phyloP scores from a whole-genome alignment of 1,140 invertebrate genomes.

The Nasonia giraulti region DNA sequence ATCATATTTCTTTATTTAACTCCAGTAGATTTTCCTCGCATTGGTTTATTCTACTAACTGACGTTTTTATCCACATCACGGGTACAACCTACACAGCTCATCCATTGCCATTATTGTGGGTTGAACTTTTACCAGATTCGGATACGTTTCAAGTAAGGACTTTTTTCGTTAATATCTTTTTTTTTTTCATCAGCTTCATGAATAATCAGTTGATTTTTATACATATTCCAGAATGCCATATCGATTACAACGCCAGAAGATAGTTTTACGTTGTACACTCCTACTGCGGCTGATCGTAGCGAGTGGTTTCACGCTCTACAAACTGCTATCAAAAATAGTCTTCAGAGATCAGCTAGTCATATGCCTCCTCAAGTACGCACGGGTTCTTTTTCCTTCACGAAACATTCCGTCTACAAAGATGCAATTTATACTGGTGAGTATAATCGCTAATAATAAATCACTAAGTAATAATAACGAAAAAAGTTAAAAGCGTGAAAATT shows the following conservation, averaged over 20 bases:
- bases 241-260: conserved; percentile 87
- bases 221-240: conserved; percentile 76
- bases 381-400: conserved; percentile 84
- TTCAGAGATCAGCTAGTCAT: conserved; percentile 67
- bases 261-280: conserved; percentile 80
- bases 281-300: conserved; percentile 81
- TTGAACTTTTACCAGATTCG: conserved; percentile 79
- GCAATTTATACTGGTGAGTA: conserved; percentile 80
- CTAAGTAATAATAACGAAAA: conserved; percentile 11
- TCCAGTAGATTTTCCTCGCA: conserved; percentile 82
- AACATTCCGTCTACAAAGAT: conserved; percentile 83
- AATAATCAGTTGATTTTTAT: conserved; percentile 6
- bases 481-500: conserved; percentile 20
- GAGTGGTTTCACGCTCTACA: conserved; percentile 86
- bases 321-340: conserved; percentile 77
- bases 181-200: conserved; percentile 23
- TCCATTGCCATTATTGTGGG: conserved; percentile 85
- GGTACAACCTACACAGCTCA: conserved; percentile 79
- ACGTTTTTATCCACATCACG: conserved; percentile 83
- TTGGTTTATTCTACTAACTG: conserved; percentile 85
- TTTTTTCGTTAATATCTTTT: conserved; percentile 40
- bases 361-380: conserved; percentile 82
- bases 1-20: conserved; percentile 81
- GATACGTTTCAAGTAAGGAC: conserved; percentile 75
- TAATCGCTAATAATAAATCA: conserved; percentile 30